Evolutionary conservation across 1,140 invertebrate genomes (phyloP).

Genomic region (Luehdorfia chinensis): DNA sequence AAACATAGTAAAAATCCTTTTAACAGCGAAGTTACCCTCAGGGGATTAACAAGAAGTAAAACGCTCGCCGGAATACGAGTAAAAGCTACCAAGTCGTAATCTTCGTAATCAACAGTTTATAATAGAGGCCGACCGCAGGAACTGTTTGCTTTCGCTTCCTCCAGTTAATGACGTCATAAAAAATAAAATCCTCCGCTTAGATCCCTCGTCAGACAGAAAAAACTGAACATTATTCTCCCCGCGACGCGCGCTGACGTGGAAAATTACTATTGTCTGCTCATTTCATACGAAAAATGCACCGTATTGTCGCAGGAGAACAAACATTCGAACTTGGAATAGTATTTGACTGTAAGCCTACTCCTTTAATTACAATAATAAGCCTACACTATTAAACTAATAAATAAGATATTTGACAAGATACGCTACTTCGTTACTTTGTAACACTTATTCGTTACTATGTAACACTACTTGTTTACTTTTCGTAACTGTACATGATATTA

Average conservation of each 20-base stretch:
- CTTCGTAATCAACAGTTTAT: conserved; percentile 43
- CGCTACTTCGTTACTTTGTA: too few species aligned
- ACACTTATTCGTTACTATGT: too few species aligned
- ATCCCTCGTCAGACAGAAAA: conserved; percentile 43
- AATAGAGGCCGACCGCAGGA: conserved; percentile 49
- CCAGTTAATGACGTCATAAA: conserved; percentile 67
- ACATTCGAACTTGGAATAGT: neutral
- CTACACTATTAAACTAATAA: too few species aligned
- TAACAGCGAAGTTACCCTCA: neutral
- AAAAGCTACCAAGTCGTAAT: conserved; percentile 14
- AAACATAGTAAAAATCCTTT: conserved; percentile 18
- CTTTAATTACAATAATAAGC: too few species aligned
- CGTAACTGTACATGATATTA: too few species aligned
- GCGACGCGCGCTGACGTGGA: conserved; percentile 42
- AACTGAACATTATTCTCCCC: conserved; percentile 42
- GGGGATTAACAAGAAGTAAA: conserved; percentile 18
- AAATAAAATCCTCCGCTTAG: conserved; percentile 56
- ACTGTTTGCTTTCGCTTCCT: conserved; percentile 57
- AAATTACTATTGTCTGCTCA: conserved; percentile 60
- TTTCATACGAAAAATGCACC: conserved; percentile 28
- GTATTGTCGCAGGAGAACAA: conserved; percentile 2
- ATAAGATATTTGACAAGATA: too few species aligned
- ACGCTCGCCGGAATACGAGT: conserved; percentile 9
- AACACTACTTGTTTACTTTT: too few species aligned
- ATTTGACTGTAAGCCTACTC: neutral